Evolutionary conservation across 2,888 invertebrate genomes (phyloP).

Genomic region (Melieria crassipennis): DNA sequence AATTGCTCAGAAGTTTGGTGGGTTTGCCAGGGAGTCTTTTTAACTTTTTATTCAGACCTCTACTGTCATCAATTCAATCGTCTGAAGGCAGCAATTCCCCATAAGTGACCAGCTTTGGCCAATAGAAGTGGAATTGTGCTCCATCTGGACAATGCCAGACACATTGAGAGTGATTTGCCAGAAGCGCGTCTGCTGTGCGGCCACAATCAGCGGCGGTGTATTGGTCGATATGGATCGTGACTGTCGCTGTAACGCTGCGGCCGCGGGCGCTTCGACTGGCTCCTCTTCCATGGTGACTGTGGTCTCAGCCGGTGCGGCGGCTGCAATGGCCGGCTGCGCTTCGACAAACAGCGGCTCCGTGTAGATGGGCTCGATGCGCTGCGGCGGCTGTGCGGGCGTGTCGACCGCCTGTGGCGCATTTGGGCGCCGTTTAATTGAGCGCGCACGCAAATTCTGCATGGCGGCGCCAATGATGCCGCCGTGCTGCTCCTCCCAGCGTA

Average conservation of each 20-base stretch:
- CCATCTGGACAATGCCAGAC: too few relatives aligned
- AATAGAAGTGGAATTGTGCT: too few relatives aligned
- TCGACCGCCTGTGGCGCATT: constrained; percentile 28
- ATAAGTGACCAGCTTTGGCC: too few relatives aligned
- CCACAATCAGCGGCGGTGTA: constrained; percentile 55
- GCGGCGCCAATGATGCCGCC: constrained; percentile 59
- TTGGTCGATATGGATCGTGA: constrained; percentile 59
- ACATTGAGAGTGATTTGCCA: too few relatives aligned
- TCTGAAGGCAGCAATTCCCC: too few relatives aligned
- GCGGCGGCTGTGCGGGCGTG: neutral
- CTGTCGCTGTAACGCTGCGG: constrained; percentile 32
- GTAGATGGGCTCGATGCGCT: constrained; percentile 37
- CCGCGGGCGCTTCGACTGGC: constrained; percentile 4
- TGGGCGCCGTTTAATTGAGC: constrained; percentile 54
- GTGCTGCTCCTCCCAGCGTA: constrained; percentile 56
- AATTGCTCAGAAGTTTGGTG: too few relatives aligned
- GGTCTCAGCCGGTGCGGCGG: neutral
- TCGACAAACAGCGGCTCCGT: constrained; percentile 29
- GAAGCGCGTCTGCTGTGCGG: constrained; percentile 31
- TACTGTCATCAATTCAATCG: too few relatives aligned
- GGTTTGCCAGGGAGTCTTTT: too few relatives aligned
- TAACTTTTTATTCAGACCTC: too few relatives aligned
- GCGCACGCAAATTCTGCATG: constrained; percentile 57
- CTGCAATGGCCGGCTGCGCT: neutral
- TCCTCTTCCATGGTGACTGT: constrained; percentile 47